Evolutionary conservation across 2,797 vertebrate genomes (phyloP), one percentile per base, ranked within the genome.

Genomic region (Allobates femoralis): DNA sequence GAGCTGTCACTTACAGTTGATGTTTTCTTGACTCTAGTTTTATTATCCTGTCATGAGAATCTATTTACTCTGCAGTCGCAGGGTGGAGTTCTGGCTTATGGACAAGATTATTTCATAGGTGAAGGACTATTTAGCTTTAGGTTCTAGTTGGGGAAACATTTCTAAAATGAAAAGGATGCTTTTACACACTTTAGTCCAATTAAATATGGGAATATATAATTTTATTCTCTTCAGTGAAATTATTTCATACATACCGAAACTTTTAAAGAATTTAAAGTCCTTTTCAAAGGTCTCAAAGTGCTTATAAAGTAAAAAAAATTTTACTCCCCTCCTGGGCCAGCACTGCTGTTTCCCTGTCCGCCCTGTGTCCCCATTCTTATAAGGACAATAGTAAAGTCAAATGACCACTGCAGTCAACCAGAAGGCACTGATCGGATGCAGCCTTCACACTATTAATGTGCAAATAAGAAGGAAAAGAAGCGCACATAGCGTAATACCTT

Each of bases 51-150:
- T 96, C 96, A 96, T 89, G 90, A 93, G 91, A 96, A 96, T 96
- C 95, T 96, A 97, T 97, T 97, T 97, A 97, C 97, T 97, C 95
- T 96, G 95, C 94, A 95, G 95, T 96, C 95, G 95, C 93, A 95
- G 94, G 96, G 95, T 94, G 95, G 94, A 92, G 94, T 93, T 94
- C 94, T 95, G 94, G 94, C 94, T 96, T 93, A 94, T 94, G 94
- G 94, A 96, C 91, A 94, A 94, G 90, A 91, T 94, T 96, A 96
- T 95, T 96, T 96, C 95, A 96, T 93, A 95, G 96, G 95, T 95
- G 96, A 95, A 95, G 93, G 94, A 97, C 95, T 93, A 95, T 53
- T 34, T 96, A 96, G 93, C 88, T 89, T 46, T 79, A 71, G 67
- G 37, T 60, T 62, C 32, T 73, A 23, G 62, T 46, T 28, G 80